Evolutionary conservation across 2,113 vertebrate genomes (phyloP), one percentile per base, ranked within the genome.

Genomic region (Polyodon spathula): DNA sequence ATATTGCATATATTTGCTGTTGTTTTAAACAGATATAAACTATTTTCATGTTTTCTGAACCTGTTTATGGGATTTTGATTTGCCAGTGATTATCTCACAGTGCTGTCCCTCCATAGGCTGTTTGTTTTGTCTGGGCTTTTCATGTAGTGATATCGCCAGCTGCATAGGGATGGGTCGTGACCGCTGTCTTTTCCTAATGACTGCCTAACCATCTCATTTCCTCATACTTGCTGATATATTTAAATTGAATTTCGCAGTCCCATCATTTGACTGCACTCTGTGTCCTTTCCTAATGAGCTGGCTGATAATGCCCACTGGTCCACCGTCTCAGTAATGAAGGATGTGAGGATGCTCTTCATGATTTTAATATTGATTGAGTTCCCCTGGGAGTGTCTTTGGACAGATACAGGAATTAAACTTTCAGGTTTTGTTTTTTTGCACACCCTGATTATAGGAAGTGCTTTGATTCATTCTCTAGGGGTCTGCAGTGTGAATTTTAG

Each of bases 141-240:
- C 17, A 37, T 16, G 41, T 63, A 11, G 11, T 14, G 48, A 50
- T 38, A 37, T 16, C 40, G 15, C 40, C 6, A 41, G 52, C 42
- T 62, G 11, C 37, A 41, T 17, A 41, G 10, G 16, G 39, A 10
- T 1, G 56, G 53, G 53, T 59, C 61, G 17, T 14, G 10, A 58
- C 11, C 43, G 5, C 44, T 62, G 54, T 58, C 50, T 7, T 60
- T 48, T 8, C 14, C 4, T 55, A 59, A 40, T 63, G 52, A 54
- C 52, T 4, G 10, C 40, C 12, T n/a, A 38, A 60, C 40, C 40
- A 62, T 39, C 40, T 44, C 41, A 46, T 62, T 62, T 56, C 61
- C 53, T 62, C 53, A 55, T 44, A 44, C 43, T 62, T 12, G 42
- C 60, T 54, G 44, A 62, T 55, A 12, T 56, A 41, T 62, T 44